Conservation (phyloP, 2,797 vertebrate genomes). For the Bovichtus diacanthus region DNA sequence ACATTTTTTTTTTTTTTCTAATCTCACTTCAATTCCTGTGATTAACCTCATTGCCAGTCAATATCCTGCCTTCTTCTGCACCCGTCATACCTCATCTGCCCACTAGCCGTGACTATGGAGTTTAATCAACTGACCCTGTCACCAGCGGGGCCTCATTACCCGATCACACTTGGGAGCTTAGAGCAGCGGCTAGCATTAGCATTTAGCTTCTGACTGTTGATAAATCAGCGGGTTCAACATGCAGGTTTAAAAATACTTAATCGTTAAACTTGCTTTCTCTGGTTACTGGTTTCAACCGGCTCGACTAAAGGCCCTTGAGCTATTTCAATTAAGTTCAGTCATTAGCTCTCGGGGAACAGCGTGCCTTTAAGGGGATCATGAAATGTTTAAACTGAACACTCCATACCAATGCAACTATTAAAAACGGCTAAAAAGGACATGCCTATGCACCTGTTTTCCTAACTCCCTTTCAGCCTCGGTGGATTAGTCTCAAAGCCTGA, state of each 20-base stretch:
- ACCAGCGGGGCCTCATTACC: constrained; percentile 6
- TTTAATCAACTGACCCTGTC: not conserved
- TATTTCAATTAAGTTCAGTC: not conserved
- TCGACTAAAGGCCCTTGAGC: not conserved
- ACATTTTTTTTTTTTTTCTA: constrained; percentile 5
- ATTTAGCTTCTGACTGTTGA: not conserved
- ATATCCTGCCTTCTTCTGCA: not conserved
- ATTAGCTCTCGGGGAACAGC: not conserved
- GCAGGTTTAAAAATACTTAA: not conserved
- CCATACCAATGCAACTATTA: constrained; percentile 1
- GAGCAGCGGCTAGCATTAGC: not conserved
- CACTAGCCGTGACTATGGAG: not conserved
- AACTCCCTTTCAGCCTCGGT: constrained; percentile 7
- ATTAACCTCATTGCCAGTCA: constrained; percentile 21
- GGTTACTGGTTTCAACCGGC: not conserved
- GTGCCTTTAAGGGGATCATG: constrained; percentile 3
- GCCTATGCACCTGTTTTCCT: constrained; percentile 20
- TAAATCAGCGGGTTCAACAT: not conserved
- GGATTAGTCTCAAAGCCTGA: constrained; percentile 43
- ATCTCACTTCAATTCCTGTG: not conserved
- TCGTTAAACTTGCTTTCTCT: not conserved
- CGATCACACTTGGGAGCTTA: not conserved
- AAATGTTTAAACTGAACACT: constrained; percentile 4
- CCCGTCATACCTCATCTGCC: constrained; percentile 1
- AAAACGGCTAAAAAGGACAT: not conserved